These are phyloP conservation scores for Microctenopoma steveboyesi DNA, from an alignment of 2,797 vertebrate species.

Conservation along the genomic window DNA sequence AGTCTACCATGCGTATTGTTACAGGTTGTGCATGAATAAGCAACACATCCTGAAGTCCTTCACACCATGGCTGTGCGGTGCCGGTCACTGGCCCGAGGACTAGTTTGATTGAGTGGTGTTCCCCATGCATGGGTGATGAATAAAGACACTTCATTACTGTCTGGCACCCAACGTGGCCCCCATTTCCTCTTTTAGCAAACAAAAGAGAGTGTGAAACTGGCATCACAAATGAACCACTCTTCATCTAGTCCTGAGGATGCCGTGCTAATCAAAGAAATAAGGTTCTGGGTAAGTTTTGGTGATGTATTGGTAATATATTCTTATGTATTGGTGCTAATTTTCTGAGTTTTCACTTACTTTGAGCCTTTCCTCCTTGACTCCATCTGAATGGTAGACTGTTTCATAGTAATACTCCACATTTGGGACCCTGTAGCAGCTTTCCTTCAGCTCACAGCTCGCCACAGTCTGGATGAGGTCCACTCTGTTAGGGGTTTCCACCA, in stretches of 20 bases:
- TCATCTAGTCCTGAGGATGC: conserved; percentile 15
- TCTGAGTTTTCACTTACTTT: conserved; percentile 70
- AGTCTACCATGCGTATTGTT: conserved; percentile 43
- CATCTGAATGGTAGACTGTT: conserved; percentile 65
- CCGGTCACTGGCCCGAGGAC: conserved; percentile 53
- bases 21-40: conserved; percentile 18
- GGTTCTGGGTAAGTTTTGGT: background rate
- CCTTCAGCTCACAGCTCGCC: conserved; percentile 78
- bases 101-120: conserved; percentile 63
- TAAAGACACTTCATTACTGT: conserved; percentile 73
- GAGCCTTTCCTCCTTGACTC: conserved; percentile 77
- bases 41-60: conserved; percentile 39
- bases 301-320: no score
- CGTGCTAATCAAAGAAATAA: conserved; percentile 8
- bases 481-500: conserved; percentile 81
- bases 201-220: conserved; percentile 57
- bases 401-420: conserved; percentile 83
- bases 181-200: conserved; percentile 65
- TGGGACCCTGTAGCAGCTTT: conserved; percentile 79
- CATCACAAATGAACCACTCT: conserved; percentile 33
- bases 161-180: conserved; percentile 64
- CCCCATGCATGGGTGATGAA: conserved; percentile 68
- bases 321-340: background rate
- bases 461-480: conserved; percentile 78
- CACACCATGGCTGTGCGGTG: conserved; percentile 38